phyloP scores from a whole-genome alignment of 2,797 vertebrate species.

The Hypotaenidia philippensis region DNA sequence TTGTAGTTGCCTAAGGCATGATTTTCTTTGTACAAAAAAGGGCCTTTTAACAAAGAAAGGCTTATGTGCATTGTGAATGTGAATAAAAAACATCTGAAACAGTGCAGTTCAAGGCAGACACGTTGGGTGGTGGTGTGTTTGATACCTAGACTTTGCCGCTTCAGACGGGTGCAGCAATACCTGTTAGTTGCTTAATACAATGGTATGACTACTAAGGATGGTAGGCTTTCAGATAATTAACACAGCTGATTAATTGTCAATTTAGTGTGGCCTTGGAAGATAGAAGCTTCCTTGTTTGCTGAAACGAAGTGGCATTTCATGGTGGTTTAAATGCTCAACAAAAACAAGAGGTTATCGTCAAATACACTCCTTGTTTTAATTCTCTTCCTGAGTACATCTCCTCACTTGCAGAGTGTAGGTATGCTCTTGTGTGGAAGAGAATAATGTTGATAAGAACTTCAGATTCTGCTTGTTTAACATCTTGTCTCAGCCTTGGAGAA shows the following conservation, averaged over 20 bases:
- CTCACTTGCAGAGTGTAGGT: neutral
- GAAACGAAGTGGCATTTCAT: neutral
- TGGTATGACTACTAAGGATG: neutral
- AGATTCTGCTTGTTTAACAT: neutral
- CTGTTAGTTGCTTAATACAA: neutral
- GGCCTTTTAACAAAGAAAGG: slow-evolving; percentile 43
- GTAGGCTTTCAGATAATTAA: neutral
- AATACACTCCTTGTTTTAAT: neutral
- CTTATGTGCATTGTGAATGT: slow-evolving; percentile 23
- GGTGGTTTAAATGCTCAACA: neutral
- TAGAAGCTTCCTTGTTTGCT: neutral
- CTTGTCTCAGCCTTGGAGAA: neutral
- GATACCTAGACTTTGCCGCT: neutral
- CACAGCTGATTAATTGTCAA: neutral
- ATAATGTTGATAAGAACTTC: neutral
- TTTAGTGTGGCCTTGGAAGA: neutral
- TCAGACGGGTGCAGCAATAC: neutral
- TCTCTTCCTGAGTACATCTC: neutral
- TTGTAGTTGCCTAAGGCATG: neutral
- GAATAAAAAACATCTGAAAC: slow-evolving; percentile 24
- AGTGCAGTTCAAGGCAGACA: neutral
- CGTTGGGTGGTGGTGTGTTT: neutral
- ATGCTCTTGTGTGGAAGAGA: neutral
- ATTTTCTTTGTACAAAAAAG: slow-evolving; percentile 33
- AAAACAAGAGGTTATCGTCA: neutral